Conservation (phyloP, 2,113 vertebrate genomes). For the Parus major region DNA sequence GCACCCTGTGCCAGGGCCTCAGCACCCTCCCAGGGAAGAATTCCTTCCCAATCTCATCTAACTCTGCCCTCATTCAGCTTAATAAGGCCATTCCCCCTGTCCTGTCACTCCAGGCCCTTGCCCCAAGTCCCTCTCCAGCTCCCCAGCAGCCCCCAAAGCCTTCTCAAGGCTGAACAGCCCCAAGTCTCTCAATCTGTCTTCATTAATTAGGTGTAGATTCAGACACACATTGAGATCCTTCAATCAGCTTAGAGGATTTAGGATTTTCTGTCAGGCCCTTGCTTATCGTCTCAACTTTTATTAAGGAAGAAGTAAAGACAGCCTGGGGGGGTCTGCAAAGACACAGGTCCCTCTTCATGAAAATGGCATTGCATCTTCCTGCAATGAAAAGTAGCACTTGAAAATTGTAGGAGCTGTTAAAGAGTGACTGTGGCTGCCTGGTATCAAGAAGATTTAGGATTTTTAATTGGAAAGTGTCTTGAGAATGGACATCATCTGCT, state of each 20-base stretch:
- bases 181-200: neutral
- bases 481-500: neutral
- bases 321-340: neutral
- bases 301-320: neutral
- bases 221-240: neutral
- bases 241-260: neutral
- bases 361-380: neutral
- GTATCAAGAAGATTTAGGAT: neutral
- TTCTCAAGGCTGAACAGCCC: fast-evolving
- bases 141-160: neutral
- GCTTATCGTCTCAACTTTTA: neutral
- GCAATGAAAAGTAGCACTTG: neutral
- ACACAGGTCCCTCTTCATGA: neutral
- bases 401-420: neutral
- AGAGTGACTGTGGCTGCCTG: neutral
- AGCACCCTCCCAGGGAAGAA: neutral
- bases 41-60: neutral
- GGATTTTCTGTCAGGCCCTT: neutral
- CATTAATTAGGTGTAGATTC: neutral
- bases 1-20: neutral
- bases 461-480: neutral
- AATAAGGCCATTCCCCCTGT: neutral
- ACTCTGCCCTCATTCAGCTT: neutral
- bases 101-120: neutral
- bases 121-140: neutral